Evolutionary conservation across 2,797 vertebrate species (phyloP), one percentile per base, ranked within the genome.

Genomic region (Avahi laniger): DNA sequence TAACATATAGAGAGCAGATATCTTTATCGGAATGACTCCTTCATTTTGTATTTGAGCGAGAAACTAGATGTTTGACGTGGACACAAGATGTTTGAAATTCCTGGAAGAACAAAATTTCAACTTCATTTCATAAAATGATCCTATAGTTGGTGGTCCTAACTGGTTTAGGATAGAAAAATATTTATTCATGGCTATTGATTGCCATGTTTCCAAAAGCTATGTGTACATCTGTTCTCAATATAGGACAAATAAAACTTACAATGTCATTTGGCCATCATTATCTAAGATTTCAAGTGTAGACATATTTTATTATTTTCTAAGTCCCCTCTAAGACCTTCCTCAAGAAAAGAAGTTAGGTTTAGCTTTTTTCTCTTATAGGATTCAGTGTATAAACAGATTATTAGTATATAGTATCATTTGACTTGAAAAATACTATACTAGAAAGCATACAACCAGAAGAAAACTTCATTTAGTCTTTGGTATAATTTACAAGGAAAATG

Each of bases 71-170:
- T 65, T 8, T 48, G 63, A 96, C 38, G 89, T 81, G 41, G 13
- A 95, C 26, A 75, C 78, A 30, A 93, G 41, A 75, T 96, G 11
- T 63, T n/a, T 46, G 6, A 93, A 84, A 92, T 76, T 90, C n/a
- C 59, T 89, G 1, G 26, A 93, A 92, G 38, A 18, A 83, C n/a
- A 89, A 70, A 80, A 88, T 78, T 54, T 65, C n/a, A 26, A 12
- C 24, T 78, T 41, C 50, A 78, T 67, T 88, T 96, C 75, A 18
- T 89, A 92, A 61, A 9, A 93, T 79, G 12, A 93, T 9, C 9
- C 76, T 93, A 30, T 54, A 41, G 8, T 48, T 2, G 63, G 12
- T 41, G 5, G 35, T 82, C 11, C 17, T 63, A 28, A 72, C 48
- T 75, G 17, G 24, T 46, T 94, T 81, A 72, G 50, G 20, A 79